Evolutionary conservation across 2,888 invertebrate species (phyloP), one percentile per base, ranked within the genome.

Genomic region (Homarus gammarus): DNA sequence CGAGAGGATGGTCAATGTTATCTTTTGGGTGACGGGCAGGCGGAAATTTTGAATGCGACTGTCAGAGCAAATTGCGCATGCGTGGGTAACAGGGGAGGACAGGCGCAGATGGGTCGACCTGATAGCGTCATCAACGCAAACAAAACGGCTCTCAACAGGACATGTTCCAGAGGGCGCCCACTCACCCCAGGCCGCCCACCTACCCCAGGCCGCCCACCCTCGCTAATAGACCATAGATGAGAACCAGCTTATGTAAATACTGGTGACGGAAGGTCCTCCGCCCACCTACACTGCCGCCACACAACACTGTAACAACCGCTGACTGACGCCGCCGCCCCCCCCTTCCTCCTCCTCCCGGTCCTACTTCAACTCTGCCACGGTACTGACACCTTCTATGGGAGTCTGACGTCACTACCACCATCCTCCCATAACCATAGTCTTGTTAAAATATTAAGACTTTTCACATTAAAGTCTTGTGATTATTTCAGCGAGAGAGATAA

Each of bases 91-190:
- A 72, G 22, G 79, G 78, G 70, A n/a, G 86, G 86, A 86, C 86
- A 86, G 86, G 51, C 86, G 51, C 70, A 38, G 86, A 86, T 86
- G 86, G 86, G 40, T 44, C 70, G 49, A n/a, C n/a, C 79, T 49
- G 86, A 86, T 86, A 86, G 79, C 72, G 86, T 86, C 86, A 86
- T 86, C 86, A 86, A 40, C 68, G 86, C 86, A 86, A 86, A 86
- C 86, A 86, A 86, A 79, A 79, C 79, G 79, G 38, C 79, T 68
- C 79, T 86, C 86, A 68, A 78, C 85, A 44, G 85, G 78, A 78
- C 78, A 78, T 77, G 61, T 85, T 77, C 84, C 85, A 78, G 68
- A 51, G 84, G 72, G n/a, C 56, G 56, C 84, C 61, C 56, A 49
- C 56, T 73, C 75, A 61, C 56, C 72, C 75, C 22, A 40, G 31